These are phyloP conservation scores for Sparus aurata DNA, from an alignment of 2,797 vertebrate genomes.

Conservation along the genomic window DNA sequence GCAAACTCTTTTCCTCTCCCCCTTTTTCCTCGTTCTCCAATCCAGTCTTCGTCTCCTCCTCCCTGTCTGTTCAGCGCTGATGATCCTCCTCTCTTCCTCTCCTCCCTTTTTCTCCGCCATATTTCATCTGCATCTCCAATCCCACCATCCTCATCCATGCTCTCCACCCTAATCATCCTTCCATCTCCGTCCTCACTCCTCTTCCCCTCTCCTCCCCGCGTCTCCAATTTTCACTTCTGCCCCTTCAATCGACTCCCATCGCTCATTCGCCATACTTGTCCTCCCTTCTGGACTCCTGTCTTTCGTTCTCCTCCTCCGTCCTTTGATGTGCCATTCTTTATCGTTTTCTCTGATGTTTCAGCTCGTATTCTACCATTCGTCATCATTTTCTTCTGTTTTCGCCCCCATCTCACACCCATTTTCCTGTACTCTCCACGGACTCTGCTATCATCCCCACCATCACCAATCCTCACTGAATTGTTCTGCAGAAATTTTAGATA, in stretches of 20 bases:
- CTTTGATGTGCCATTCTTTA: conserved; percentile 54
- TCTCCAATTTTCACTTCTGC: conserved; percentile 50
- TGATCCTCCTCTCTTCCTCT: conserved; percentile 47
- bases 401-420: conserved; percentile 11
- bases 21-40: conserved; percentile 72
- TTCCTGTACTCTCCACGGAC: conserved; percentile 4
- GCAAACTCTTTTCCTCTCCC: conserved; percentile 73
- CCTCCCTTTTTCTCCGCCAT: conserved; percentile 38
- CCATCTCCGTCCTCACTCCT: conserved; percentile 53
- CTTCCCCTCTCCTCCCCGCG: conserved; percentile 42
- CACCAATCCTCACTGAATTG: background rate
- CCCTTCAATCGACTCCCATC: conserved; percentile 62
- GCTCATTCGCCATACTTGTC: conserved; percentile 65
- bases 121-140: conserved; percentile 48
- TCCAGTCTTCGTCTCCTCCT: conserved; percentile 76
- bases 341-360: conserved; percentile 56
- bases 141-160: conserved; percentile 44
- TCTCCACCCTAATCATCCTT: conserved; percentile 66
- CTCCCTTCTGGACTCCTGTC: conserved; percentile 50
- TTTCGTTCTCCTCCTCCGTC: conserved; percentile 41
- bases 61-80: conserved; percentile 72
- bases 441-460: background rate
- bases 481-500: conserved; percentile 19
- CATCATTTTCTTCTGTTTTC: conserved; percentile 55
- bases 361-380: conserved; percentile 55